A percentile compares a stretch with the other conserved stretches of the same genome.
These are phyloP conservation scores for Oceanodroma leucorhoa DNA, from an alignment of 2,797 vertebrate genomes.

Conservation along the genomic window DNA sequence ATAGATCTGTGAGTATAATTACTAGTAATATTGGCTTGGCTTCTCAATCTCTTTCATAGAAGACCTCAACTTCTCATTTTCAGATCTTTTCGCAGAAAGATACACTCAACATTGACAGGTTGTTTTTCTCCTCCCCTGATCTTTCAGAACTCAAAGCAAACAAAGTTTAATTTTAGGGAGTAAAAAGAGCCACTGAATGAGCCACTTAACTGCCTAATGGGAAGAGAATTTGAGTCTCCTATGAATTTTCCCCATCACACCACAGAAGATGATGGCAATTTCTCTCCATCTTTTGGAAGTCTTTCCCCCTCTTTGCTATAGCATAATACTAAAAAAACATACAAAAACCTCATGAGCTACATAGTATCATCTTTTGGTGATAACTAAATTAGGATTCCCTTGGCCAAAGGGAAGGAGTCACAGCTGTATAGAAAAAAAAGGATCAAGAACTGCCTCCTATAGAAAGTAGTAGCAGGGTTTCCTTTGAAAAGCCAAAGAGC, in stretches of 20 bases:
- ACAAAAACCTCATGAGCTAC: not conserved
- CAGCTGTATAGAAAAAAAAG: not conserved
- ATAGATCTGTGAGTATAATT: not conserved
- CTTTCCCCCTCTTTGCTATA: not conserved
- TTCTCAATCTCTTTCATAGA: not conserved
- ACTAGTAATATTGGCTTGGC: not conserved
- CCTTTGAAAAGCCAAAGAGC: not conserved
- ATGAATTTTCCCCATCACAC: not conserved
- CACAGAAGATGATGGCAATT: not conserved
- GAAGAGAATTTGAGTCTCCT: not conserved
- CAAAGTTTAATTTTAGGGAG: not conserved
- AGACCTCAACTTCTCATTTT: not conserved
- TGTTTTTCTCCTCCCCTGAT: not conserved
- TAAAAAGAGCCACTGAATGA: not conserved
- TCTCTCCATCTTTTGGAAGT: not conserved
- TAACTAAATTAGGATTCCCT: not conserved
- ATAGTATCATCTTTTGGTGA: not conserved
- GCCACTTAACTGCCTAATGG: not conserved
- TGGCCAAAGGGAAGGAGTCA: not conserved
- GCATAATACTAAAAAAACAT: not conserved
- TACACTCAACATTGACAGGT: not conserved
- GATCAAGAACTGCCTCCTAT: not conserved
- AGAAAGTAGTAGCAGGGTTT: not conserved
- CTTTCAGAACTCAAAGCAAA: not conserved
- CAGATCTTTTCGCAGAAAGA: not conserved